Base-by-base conservation (phyloP, 2,888 invertebrate genomes). In the Oconnorella tubifera region DNA sequence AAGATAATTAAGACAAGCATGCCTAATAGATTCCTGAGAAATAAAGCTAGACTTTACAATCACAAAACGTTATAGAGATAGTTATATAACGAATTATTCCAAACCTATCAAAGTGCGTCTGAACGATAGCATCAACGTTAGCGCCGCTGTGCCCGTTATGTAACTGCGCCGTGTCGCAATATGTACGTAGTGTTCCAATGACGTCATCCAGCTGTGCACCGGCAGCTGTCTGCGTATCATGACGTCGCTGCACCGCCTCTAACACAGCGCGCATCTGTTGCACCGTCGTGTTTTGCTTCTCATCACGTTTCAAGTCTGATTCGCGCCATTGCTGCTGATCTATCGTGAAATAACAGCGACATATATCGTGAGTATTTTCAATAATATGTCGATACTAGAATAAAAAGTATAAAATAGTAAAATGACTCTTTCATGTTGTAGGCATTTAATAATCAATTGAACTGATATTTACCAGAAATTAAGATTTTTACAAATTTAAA, bases 281-380 rank as follows among this genome's bases (percentile, higher is more conserved):
- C 25, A 25, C 6, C 4, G 25, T 19, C 53, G 10, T 25, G 25
- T 10, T 6, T 6, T 6, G 25, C 53, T 51, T 19, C 25, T 19
- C 14, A 27, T 25, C 53, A 25, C 53, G 53, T 10, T 25, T 10
- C 10, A 25, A 19, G 25, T 51, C 53, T 6, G 14, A 6, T 27
- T 51, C 53, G 25, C 53, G 10, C 53, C 53, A 51, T 27, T 19
- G 6, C 25, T 51, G 14, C 53, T 51, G 14, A 51, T 51, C 53
- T 51, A 27, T 14, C n/a, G n/a, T n/a, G n/a, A n/a, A n/a, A n/a
- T n/a, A n/a, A n/a, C n/a, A n/a, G n/a, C n/a, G n/a, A n/a, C n/a
- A n/a, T n/a, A n/a, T n/a, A n/a, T n/a, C n/a, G n/a, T n/a, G n/a
- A n/a, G n/a, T n/a, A n/a, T n/a, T n/a, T n/a, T n/a, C n/a, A n/a